Base-by-base conservation (phyloP, 2,113 vertebrate species). In the Riparia riparia region DNA sequence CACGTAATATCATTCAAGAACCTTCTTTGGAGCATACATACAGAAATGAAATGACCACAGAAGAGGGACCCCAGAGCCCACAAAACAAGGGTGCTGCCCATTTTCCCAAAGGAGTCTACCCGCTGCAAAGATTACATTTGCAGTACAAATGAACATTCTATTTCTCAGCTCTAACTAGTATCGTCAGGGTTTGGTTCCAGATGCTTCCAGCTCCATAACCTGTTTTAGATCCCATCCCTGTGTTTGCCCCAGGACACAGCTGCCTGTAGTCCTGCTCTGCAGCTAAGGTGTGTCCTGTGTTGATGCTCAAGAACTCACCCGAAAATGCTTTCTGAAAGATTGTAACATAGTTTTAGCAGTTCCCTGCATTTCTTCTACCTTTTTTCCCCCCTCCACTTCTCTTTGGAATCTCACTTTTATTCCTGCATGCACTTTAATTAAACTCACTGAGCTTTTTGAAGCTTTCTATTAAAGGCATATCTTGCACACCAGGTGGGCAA, bases 371-470 rank as follows among this genome's bases (percentile, higher is more conserved):
- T 63, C 29, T 66, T 72, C 15, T 56, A 20, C 8, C 0, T 4
- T 34, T 44, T 41, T 25, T 14, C 18, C 32, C 7, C 4, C 19
- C 34, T 69, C 54, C 4, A 17, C 29, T 90, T 89, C 41, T 60
- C 58, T 89, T 93, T 89, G 89, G 49, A 81, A 92, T 86, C n/a
- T 90, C 80, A 49, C 21, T 85, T 94, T 66, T 50, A 51, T 61
- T 95, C 81, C 82, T 90, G 73, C 37, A 45, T 31, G 50, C 5
- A 57, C 56, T 96, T 95, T 96, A 97, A 96, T 95, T 97, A 96
- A 96, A 83, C 66, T 83, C 70, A 53, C 41, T n/a, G 58, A 89
- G 85, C 76, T 94, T 92, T 92, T 82, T 89, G 78, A 96, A 94
- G 63, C 84, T 84, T 80, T 68, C 76, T 71, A 61, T 94, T 95